phyloP scores from a whole-genome alignment of 1,140 invertebrate genomes.

The Tetramorium parvispinum region DNA sequence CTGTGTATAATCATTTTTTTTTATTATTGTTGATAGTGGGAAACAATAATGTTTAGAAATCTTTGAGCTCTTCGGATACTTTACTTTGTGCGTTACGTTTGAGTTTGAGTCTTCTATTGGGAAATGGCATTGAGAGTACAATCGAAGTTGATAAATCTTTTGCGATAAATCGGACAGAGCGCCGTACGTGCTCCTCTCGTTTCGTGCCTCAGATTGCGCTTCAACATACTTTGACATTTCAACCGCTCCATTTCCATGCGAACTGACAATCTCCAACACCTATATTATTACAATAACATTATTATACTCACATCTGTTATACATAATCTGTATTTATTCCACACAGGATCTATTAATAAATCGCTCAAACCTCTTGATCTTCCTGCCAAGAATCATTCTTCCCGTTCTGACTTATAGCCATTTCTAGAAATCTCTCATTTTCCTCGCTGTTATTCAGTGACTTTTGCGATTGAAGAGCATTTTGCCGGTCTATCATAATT shows the following conservation, averaged over 20 bases:
- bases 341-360: constrained; percentile 4
- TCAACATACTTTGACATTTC: constrained; percentile 66
- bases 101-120: constrained; percentile 50
- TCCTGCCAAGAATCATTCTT: constrained; percentile 85
- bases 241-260: constrained; percentile 50
- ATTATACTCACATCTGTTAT: background rate
- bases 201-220: constrained; percentile 52
- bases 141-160: constrained; percentile 87
- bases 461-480: constrained; percentile 68
- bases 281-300: constrained; percentile 48
- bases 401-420: constrained; percentile 79
- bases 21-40: background rate
- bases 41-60: constrained; percentile 6
- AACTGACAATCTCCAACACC: constrained; percentile 79
- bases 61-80: constrained; percentile 1
- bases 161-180: constrained; percentile 88
- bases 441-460: constrained; percentile 68
- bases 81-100: constrained; percentile 68
- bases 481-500: constrained; percentile 81
- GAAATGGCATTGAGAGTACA: constrained; percentile 87
- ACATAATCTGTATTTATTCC: constrained; percentile 7
- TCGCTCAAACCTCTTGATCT: constrained; percentile 85
- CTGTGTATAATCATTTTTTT: constrained; percentile 50
- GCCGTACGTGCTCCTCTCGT: constrained; percentile 65
- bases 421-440: constrained; percentile 72